Percentiles rank a stretch among this genome's conserved stretches.
Evolutionary conservation across 1,140 invertebrate genomes (phyloP).

Genomic region (Drosophila nannoptera): DNA sequence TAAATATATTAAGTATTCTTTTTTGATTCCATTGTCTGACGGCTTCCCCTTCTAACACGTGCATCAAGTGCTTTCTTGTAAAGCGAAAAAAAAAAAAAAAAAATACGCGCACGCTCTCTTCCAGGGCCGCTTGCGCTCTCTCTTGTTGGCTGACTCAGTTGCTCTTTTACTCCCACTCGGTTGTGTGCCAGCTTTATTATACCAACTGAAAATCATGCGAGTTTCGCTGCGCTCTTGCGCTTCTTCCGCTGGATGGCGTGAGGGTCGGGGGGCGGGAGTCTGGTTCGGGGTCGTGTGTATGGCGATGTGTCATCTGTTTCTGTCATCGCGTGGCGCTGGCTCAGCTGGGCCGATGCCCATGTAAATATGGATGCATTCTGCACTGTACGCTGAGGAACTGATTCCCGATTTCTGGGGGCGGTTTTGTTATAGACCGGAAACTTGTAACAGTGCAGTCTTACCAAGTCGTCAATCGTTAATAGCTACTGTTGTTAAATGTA

Average conservation of each 20-base stretch:
- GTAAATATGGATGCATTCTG: slow-evolving; percentile 28
- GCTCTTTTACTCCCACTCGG: slow-evolving; percentile 13
- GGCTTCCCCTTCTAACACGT: slow-evolving; percentile 31
- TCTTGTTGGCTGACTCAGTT: slow-evolving; percentile 16
- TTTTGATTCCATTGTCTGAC: slow-evolving; percentile 6
- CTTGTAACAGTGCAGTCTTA: slow-evolving; percentile 14
- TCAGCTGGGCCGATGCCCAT: slow-evolving; percentile 55
- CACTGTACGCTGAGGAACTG: slow-evolving; percentile 4
- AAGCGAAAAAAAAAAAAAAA: not conserved
- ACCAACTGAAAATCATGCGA: slow-evolving; percentile 75
- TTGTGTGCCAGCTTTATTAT: slow-evolving; percentile 47
- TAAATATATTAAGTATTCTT: too few species aligned
- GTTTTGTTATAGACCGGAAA: slow-evolving; percentile 20
- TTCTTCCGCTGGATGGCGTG: slow-evolving; percentile 15
- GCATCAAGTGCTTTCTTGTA: slow-evolving; percentile 30
- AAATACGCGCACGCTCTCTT: slow-evolving; percentile 26
- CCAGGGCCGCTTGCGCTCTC: slow-evolving; percentile 1
- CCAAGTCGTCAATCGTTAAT: slow-evolving; percentile 6
- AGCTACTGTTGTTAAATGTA: not conserved
- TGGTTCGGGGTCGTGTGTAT: slow-evolving; percentile 47
- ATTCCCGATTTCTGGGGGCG: slow-evolving; percentile 37
- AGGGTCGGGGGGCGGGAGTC: slow-evolving; percentile 2
- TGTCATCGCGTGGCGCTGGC: slow-evolving; percentile 24
- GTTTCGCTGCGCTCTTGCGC: slow-evolving; percentile 31
- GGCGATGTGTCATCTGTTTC: slow-evolving; percentile 62